Evolutionary conservation across 1,140 invertebrate species (phyloP).

Genomic region (Amyelois transitella): DNA sequence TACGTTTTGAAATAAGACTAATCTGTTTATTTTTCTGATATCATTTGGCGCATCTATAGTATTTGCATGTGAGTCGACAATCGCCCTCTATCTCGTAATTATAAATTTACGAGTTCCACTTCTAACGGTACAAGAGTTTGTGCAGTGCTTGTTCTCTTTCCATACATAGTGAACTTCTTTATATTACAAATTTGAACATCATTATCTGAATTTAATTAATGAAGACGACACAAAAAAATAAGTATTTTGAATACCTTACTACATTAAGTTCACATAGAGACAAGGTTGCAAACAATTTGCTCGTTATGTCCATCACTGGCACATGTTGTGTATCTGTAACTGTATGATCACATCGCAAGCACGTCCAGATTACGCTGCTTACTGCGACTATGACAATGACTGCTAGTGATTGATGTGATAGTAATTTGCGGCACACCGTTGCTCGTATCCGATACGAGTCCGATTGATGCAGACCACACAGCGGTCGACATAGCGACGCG

Average conservation of each 20-base stretch:
- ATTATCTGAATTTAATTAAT: background rate
- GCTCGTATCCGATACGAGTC: conserved; percentile 62
- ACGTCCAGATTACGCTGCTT: conserved; percentile 21
- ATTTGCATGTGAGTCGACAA: conserved; percentile 62
- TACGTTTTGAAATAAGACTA: too few species aligned
- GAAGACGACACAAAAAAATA: background rate
- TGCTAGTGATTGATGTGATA: conserved; percentile 58
- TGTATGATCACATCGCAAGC: background rate
- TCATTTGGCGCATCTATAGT: conserved; percentile 37
- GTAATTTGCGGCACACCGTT: conserved; percentile 64
- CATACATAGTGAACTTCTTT: too few species aligned
- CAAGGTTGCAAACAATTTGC: background rate
- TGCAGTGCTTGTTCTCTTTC: too few species aligned
- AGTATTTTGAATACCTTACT: too few species aligned
- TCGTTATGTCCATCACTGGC: background rate
- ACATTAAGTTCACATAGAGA: too few species aligned
- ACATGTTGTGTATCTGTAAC: background rate
- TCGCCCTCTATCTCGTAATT: conserved; percentile 60
- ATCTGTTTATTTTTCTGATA: conserved; percentile 30
- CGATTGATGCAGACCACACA: conserved; percentile 39
- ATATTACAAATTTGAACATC: too few species aligned
- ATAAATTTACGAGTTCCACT: conserved; percentile 54
- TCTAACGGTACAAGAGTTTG: conserved; percentile 56
- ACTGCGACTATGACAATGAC: conserved; percentile 51
- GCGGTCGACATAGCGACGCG: conserved; percentile 8